Conservation (phyloP, 2,797 vertebrate genomes). For the Epinephelus coioides region DNA sequence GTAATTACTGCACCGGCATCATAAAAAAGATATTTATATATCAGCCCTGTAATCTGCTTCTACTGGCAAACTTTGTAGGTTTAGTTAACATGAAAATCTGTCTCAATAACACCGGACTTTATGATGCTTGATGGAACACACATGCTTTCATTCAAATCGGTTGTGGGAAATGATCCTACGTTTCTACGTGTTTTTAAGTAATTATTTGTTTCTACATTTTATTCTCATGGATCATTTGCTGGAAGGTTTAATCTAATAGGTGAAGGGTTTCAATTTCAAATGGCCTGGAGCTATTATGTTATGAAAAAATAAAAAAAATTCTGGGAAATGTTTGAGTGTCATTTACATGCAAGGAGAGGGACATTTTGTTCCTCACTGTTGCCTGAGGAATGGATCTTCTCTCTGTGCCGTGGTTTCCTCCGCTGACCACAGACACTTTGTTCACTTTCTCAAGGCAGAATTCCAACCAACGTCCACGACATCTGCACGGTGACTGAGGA, state of each 20-base stretch:
- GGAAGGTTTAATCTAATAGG: conserved; percentile 31
- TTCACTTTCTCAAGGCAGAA: conserved; percentile 70
- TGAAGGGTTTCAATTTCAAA: conserved; percentile 42
- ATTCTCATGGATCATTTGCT: background rate
- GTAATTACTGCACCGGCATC: conserved; percentile 47
- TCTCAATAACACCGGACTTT: conserved; percentile 9
- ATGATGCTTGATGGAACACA: background rate
- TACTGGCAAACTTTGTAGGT: conserved; percentile 10
- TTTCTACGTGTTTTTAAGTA: conserved; percentile 21
- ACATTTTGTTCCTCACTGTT: conserved; percentile 63
- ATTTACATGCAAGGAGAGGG: conserved; percentile 49
- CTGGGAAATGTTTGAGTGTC: conserved; percentile 60
- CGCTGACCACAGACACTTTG: conserved; percentile 76
- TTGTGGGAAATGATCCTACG: background rate
- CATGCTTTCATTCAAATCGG: conserved; percentile 2
- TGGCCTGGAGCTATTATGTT: conserved; percentile 37
- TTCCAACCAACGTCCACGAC: conserved; percentile 59
- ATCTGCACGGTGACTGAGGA: conserved; percentile 53
- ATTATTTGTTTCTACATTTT: conserved; percentile 2
- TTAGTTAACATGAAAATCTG: conserved; percentile 23
- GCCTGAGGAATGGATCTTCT: conserved; percentile 61
- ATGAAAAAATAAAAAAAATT: conserved; percentile 30
- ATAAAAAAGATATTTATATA: conserved; percentile 41
- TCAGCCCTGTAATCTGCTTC: conserved; percentile 35
- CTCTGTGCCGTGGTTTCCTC: conserved; percentile 54